Conservation (phyloP, 2,113 vertebrate genomes). For the Cinclus cinclus region DNA sequence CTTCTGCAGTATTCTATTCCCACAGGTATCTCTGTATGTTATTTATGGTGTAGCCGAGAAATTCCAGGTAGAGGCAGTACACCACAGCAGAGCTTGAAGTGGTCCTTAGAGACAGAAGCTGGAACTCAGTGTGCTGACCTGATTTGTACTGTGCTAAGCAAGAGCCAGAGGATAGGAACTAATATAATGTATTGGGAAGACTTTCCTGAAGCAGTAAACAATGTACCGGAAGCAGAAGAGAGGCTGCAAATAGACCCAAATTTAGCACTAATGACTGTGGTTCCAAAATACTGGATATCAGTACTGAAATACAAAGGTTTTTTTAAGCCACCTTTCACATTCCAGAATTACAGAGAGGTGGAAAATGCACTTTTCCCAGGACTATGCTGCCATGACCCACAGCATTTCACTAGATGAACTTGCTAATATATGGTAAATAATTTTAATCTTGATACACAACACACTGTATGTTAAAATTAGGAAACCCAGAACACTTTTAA, state of each 20-base stretch:
- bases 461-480: background rate
- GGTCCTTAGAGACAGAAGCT: background rate
- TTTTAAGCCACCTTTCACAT: background rate
- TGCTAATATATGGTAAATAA: background rate
- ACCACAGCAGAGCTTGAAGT: background rate
- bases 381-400: background rate
- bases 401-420: background rate
- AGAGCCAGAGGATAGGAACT: background rate
- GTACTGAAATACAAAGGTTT: background rate
- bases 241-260: background rate
- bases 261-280: background rate
- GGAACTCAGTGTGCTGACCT: constrained; percentile 32
- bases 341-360: background rate
- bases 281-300: background rate
- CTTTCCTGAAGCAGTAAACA: constrained; percentile 34
- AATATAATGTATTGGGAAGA: background rate
- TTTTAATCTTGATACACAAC: background rate
- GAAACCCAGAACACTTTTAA: background rate
- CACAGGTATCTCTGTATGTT: background rate
- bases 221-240: constrained; percentile 28
- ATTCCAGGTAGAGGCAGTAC: background rate
- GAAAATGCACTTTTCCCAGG: background rate
- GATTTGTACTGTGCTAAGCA: background rate
- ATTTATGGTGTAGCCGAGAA: background rate
- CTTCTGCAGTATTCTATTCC: background rate